Evolutionary conservation across 1,140 invertebrate species (phyloP).

Genomic region (Glossosoma conforme): DNA sequence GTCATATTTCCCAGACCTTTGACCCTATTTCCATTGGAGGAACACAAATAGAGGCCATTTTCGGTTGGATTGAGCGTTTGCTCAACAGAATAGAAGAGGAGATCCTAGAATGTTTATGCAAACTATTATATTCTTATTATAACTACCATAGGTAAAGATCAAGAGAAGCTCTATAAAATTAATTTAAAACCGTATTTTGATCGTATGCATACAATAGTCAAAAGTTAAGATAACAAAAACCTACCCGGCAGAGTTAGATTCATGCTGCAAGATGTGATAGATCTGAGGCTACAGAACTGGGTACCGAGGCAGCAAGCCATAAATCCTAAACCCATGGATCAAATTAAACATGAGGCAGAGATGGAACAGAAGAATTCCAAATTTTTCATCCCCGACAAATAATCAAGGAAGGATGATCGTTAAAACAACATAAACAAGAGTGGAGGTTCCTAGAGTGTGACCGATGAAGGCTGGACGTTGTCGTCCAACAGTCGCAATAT

Average conservation of each 20-base stretch:
- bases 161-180: slow-evolving; percentile 60
- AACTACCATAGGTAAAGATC: slow-evolving; percentile 81
- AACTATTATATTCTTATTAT: too few species aligned
- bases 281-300: slow-evolving; percentile 80
- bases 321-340: slow-evolving; percentile 88
- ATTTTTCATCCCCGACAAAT: too few species aligned
- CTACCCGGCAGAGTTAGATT: slow-evolving; percentile 74
- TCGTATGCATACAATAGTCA: slow-evolving; percentile 61
- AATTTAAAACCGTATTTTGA: slow-evolving; percentile 58
- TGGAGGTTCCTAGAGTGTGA: slow-evolving; percentile 26
- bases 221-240: slow-evolving; percentile 49
- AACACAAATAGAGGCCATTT: too few species aligned
- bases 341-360: slow-evolving; percentile 85
- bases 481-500: too few species aligned
- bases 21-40: too few species aligned
- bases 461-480: slow-evolving; percentile 39
- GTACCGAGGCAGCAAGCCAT: slow-evolving; percentile 73
- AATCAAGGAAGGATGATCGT: slow-evolving; percentile 53
- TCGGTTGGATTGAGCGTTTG: too few species aligned
- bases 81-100: too few species aligned
- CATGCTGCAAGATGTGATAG: slow-evolving; percentile 94
- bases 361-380: slow-evolving; percentile 61
- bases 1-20: too few species aligned
- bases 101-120: too few species aligned
- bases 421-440: slow-evolving; percentile 19